Percentiles rank a stretch among this genome's conserved stretches.
phyloP scores from a whole-genome alignment of 2,888 invertebrate species.

The Drosophila quinaria region DNA sequence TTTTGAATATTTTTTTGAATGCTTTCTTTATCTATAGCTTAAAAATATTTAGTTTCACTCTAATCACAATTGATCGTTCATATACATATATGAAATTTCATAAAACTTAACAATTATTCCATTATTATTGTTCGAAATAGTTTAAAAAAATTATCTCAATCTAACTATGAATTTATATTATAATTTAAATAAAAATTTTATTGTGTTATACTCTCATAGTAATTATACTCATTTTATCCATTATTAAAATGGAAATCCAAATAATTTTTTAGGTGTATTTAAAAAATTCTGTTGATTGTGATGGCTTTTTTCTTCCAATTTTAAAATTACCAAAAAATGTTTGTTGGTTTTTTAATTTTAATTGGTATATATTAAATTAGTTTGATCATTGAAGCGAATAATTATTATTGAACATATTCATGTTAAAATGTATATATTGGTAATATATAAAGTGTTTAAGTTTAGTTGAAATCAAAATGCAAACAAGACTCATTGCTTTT shows the following conservation, averaged over 20 bases:
- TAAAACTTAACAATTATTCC: too few species aligned
- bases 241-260: too few species aligned
- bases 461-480: slow-evolving; percentile 1
- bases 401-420: background rate
- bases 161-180: too few species aligned
- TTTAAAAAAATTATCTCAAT: too few species aligned
- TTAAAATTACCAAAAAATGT: background rate
- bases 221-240: too few species aligned
- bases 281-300: background rate
- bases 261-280: background rate
- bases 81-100: too few species aligned
- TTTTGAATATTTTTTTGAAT: background rate
- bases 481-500: background rate
- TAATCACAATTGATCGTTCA: too few species aligned
- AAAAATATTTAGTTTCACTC: too few species aligned
- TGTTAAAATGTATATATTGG: background rate
- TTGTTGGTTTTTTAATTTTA: background rate
- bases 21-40: background rate
- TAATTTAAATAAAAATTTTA: too few species aligned
- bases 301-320: background rate
- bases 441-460: background rate
- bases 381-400: slow-evolving; percentile 2
- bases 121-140: too few species aligned
- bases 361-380: background rate
- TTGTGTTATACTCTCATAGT: too few species aligned